Evolutionary conservation across 1,140 invertebrate species (phyloP), one percentile per base, ranked within the genome.

Genomic region (Brachionus plicatilis): DNA sequence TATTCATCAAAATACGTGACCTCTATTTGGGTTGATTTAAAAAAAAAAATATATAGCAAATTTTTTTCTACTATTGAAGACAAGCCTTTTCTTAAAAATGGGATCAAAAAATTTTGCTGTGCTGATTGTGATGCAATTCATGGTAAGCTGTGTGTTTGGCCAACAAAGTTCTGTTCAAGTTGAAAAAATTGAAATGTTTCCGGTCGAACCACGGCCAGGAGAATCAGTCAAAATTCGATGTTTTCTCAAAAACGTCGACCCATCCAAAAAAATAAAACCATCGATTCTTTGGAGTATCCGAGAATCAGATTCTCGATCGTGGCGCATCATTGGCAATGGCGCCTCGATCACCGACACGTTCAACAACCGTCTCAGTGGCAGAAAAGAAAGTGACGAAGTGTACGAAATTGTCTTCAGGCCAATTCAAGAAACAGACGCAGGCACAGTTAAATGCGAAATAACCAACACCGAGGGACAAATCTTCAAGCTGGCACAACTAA

Each of bases 361-460:
- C 12, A 84, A 72, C 45, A 66, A 66, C 75, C 83, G 83, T 43
- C 20, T 75, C 1, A 75, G 68, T 72, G 83, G 60, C 2, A 24
- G 83, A 84, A 72, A 76, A 43, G 83, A 84, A 84, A 75, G 66
- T 43, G 83, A 84, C 37, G 83, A 84, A 84, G 83, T 84, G 0
- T 84, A 75, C 27, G 68, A 84, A 45, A 75, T 84, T 43, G 70
- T 76, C 9, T 75, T 84, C 60, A 37, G 83, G 43, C 83, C 83
- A 0, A 72, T 84, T 37, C 66, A 75, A 41, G 68, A 72, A 47
- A 47, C 53, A 27, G 83, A 84, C 65, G 45, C 68, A n/a, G 83
- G 83, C 27, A 53, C 29, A 14, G 43, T 84, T 17, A 72, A 53
- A 47, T 84, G 83, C 29, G 83, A 84, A 84, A 68, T 84, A 43